phyloP scores from a whole-genome alignment of 1,140 invertebrate genomes.

The Cyclina sinensis region DNA sequence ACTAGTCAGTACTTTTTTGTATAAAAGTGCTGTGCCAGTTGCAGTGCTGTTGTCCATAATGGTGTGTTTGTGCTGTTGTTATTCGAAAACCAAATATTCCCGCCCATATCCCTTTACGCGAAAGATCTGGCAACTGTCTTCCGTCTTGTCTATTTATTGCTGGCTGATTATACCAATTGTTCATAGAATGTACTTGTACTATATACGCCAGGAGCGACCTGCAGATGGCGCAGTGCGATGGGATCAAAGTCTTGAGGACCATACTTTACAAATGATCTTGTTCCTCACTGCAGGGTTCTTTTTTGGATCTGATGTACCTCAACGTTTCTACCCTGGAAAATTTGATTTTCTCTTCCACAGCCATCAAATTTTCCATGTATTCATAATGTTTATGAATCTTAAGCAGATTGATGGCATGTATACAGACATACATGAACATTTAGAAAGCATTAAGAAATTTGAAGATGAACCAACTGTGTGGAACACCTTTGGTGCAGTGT shows the following conservation, averaged over 20 bases:
- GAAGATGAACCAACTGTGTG: slow-evolving; percentile 75
- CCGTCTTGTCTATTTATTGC: slow-evolving; percentile 81
- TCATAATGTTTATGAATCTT: slow-evolving; percentile 82
- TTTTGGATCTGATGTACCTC: slow-evolving; percentile 85
- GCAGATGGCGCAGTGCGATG: slow-evolving; percentile 65
- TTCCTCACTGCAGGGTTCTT: slow-evolving; percentile 84
- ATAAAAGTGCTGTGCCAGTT: slow-evolving; percentile 76
- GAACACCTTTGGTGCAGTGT: slow-evolving; percentile 79
- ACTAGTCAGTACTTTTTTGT: slow-evolving; percentile 70
- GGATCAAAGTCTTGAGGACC: slow-evolving; percentile 80
- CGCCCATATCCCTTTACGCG: slow-evolving; percentile 84
- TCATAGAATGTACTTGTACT: slow-evolving; percentile 75
- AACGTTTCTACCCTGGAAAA: slow-evolving; percentile 83
- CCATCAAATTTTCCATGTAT: slow-evolving; percentile 86
- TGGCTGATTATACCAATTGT: slow-evolving; percentile 84
- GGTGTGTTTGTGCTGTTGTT: slow-evolving; percentile 80
- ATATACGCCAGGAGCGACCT: slow-evolving; percentile 47
- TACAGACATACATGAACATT: slow-evolving; percentile 72
- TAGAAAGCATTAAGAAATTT: slow-evolving; percentile 55
- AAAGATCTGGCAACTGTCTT: slow-evolving; percentile 84
- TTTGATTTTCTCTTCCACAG: slow-evolving; percentile 86
- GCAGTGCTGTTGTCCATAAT: slow-evolving; percentile 76
- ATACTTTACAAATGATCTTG: slow-evolving; percentile 84
- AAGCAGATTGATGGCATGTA: slow-evolving; percentile 83
- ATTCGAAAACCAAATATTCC: slow-evolving; percentile 81